These are phyloP conservation scores for Labeo calbasu DNA, from an alignment of 2,797 vertebrate species.

Conservation along the genomic window DNA sequence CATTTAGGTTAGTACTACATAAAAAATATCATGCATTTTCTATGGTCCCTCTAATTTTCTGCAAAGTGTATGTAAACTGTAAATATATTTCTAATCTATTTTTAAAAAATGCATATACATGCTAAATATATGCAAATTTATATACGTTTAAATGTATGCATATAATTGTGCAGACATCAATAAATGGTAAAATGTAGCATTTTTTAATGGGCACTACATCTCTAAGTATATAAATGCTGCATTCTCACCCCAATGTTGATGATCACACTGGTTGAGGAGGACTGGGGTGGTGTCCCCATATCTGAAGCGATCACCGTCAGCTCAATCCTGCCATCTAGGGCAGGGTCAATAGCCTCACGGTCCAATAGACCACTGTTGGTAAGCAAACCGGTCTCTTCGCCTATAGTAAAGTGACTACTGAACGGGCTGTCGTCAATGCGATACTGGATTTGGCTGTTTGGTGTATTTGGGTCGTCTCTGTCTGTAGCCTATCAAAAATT, in stretches of 20 bases:
- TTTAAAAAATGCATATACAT: background rate
- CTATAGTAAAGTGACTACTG: constrained; percentile 85
- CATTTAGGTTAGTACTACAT: too few relatives aligned
- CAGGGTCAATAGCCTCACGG: constrained; percentile 79
- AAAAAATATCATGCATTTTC: too few relatives aligned
- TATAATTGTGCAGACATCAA: background rate
- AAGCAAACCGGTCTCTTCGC: constrained; percentile 73
- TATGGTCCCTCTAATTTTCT: too few relatives aligned
- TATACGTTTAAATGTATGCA: background rate
- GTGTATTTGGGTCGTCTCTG: constrained; percentile 76
- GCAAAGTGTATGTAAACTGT: too few relatives aligned
- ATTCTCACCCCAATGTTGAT: constrained; percentile 83
- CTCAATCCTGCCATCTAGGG: constrained; percentile 74
- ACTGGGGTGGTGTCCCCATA: constrained; percentile 71
- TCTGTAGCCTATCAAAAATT: constrained; percentile 83
- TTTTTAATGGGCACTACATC: background rate
- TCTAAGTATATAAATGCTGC: background rate
- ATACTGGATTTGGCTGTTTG: constrained; percentile 83
- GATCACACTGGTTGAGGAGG: constrained; percentile 69
- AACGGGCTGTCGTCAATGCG: constrained; percentile 73
- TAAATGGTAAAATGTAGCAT: background rate
- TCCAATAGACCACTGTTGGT: constrained; percentile 78
- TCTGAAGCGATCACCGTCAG: constrained; percentile 84
- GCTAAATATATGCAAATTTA: background rate
- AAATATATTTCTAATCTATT: background rate